Conservation (phyloP, 2,113 vertebrate genomes). For the Vidua chalybeata region DNA sequence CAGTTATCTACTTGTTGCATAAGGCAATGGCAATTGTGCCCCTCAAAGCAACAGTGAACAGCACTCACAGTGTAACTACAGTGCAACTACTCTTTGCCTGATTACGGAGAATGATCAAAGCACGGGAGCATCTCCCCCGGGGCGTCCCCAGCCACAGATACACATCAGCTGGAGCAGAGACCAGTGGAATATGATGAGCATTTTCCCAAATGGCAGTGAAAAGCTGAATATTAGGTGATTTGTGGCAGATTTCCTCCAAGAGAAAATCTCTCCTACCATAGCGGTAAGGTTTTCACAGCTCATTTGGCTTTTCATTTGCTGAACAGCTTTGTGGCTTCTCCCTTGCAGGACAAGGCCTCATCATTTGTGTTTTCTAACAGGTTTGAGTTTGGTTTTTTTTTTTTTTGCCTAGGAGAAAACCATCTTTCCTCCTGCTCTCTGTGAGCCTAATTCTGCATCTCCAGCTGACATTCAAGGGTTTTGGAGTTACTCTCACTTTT, state of each 20-base stretch:
- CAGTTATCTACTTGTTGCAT: neutral
- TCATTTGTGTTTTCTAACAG: slow-evolving; percentile 10
- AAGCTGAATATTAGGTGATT: slow-evolving; percentile 44
- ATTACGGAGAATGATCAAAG: neutral
- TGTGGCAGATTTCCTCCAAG: slow-evolving; percentile 16
- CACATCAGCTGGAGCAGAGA: neutral
- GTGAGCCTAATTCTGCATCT: neutral
- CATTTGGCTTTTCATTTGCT: slow-evolving; percentile 46
- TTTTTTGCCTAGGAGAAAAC: neutral
- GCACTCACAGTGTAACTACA: neutral
- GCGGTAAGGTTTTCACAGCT: slow-evolving; percentile 29
- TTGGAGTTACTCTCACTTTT: neutral
- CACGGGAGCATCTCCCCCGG: neutral
- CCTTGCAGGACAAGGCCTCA: slow-evolving; percentile 17
- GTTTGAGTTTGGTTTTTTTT: neutral
- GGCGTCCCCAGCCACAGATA: neutral
- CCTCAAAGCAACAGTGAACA: neutral
- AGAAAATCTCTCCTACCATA: slow-evolving; percentile 30
- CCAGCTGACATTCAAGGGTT: neutral
- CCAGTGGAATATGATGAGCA: neutral
- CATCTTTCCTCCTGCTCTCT: neutral
- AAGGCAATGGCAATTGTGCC: neutral
- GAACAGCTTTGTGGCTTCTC: slow-evolving; percentile 11
- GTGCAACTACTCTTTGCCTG: neutral
- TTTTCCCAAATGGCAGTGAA: slow-evolving; percentile 10